Percentiles rank a stretch among this genome's conserved stretches.
Evolutionary conservation across 2,797 vertebrate genomes (phyloP).

Genomic region (Chelonia mydas): DNA sequence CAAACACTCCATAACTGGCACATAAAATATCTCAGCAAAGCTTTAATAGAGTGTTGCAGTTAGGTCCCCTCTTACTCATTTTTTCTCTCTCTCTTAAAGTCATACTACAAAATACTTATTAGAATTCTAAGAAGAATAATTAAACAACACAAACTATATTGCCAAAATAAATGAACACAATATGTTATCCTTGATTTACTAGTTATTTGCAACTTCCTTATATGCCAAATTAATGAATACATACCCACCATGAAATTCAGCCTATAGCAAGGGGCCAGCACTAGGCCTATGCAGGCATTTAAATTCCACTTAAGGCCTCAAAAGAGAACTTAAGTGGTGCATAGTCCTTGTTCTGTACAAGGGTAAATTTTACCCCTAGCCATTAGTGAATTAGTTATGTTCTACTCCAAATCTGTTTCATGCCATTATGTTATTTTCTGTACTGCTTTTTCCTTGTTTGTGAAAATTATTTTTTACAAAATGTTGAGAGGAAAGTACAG

Average conservation of each 20-base stretch:
- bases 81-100: conserved; percentile 1
- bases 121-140: not conserved
- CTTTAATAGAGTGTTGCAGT: not conserved
- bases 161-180: not conserved
- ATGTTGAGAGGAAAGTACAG: conserved; percentile 10
- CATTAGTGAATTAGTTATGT: not conserved
- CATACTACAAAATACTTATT: not conserved
- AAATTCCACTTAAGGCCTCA: not conserved
- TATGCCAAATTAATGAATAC: not conserved
- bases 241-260: not conserved
- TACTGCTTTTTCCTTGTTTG: not conserved
- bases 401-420: not conserved
- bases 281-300: not conserved
- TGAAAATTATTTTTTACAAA: not conserved
- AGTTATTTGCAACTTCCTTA: not conserved
- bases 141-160: not conserved
- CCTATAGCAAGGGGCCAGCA: not conserved
- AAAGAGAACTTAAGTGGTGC: not conserved
- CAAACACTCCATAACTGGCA: not conserved
- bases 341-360: not conserved
- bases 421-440: not conserved
- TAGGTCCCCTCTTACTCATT: not conserved
- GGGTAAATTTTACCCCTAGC: not conserved
- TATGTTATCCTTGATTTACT: not conserved
- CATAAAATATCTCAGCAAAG: conserved; percentile 20